Evolutionary conservation across 2,888 invertebrate genomes (phyloP), one percentile per base, ranked within the genome.

Genomic region (Pardosa pseudoannulata): DNA sequence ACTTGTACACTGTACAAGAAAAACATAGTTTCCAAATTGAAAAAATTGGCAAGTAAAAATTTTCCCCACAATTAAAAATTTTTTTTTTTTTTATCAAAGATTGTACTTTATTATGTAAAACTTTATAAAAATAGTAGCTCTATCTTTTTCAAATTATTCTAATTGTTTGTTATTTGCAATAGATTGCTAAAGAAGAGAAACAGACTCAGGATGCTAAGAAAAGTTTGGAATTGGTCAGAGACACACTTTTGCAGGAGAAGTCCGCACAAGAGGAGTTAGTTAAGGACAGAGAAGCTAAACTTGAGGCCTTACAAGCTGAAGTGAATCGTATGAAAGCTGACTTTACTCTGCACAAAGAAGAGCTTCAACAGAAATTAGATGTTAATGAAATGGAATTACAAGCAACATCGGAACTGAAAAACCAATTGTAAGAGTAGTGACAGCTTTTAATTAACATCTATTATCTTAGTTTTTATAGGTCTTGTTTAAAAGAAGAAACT

Each of bases 281-380:
- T 19, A 75, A 79, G 36, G 86, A 79, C 28, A 41, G 70, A 56
- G 86, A 86, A 70, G 31, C 70, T 9, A 72, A 86, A 39, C 36
- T 86, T 28, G 67, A 74, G 28, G 79, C 70, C 0, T 31, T 88
- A 28, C 78, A 81, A n/a, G 46, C 73, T 13, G 87, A 87, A 79
- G 72, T 87, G 36, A 67, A 73, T 32, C 56, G 78, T 11, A 71
- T 88, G 71, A 80, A 86, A 16, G 11, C 32, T 11, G 71, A 88
- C 19, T 76, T 72, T 56, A 67, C 75, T 11, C 71, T 29, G 11
- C 87, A 87, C 27, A 87, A 81, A 68, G 71, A 87, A 73, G 87
- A 87, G 29, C 62, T 87, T 9, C 67, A 81, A 23, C 72, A 76
- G 28, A 87, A 87, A 28, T 32, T 87, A 1, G 81, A 81, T 78